phyloP scores from a whole-genome alignment of 2,113 vertebrate species.

The Rhynchomys soricoides region DNA sequence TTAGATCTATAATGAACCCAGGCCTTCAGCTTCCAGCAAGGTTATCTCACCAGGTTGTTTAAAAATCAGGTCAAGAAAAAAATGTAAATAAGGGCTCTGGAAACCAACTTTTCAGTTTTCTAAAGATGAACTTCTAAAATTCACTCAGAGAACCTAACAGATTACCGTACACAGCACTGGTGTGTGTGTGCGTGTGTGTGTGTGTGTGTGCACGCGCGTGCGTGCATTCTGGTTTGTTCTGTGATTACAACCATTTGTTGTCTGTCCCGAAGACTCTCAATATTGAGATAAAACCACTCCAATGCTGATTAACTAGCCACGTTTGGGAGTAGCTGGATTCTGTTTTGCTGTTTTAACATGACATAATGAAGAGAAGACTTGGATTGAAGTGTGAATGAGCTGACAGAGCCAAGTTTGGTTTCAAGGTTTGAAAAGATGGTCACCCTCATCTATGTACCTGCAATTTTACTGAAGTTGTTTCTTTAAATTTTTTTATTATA shows the following conservation, averaged over 20 bases:
- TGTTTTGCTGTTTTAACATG: neutral
- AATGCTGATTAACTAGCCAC: neutral
- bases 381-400: neutral
- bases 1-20: conserved; percentile 27
- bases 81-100: neutral
- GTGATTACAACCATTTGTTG: neutral
- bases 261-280: neutral
- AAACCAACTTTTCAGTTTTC: conserved; percentile 50
- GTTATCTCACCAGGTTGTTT: neutral
- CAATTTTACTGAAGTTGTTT: conserved; percentile 4
- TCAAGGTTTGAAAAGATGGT: conserved; percentile 29
- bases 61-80: conserved; percentile 32
- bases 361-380: neutral
- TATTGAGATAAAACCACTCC: neutral
- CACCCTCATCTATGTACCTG: neutral
- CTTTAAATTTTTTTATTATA: neutral
- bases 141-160: neutral
- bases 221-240: neutral
- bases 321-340: neutral
- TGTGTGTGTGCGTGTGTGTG: neutral
- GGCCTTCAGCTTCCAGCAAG: conserved; percentile 4
- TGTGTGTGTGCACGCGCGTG: neutral
- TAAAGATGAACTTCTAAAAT: conserved; percentile 45
- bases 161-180: neutral
- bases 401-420: neutral